Evolutionary conservation across 2,888 invertebrate species (phyloP).

Genomic region (Eurytoma californica): DNA sequence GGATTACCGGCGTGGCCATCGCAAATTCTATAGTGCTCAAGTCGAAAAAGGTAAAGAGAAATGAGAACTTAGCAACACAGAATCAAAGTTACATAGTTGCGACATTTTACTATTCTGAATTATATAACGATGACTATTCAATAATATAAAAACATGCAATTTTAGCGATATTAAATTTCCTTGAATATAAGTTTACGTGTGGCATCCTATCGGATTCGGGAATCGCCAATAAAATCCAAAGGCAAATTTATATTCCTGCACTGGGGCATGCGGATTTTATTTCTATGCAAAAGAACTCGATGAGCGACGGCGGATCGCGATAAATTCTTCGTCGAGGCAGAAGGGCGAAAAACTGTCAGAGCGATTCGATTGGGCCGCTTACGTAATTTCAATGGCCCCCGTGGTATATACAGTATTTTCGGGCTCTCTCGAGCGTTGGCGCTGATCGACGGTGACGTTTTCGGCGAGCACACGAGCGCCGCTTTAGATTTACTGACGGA

Average conservation of each 20-base stretch:
- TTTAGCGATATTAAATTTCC: slow-evolving; percentile 10
- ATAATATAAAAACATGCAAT: too few relatives aligned
- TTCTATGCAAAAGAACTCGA: slow-evolving; percentile 55
- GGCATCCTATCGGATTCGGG: not conserved
- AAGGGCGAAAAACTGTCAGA: slow-evolving; percentile 15
- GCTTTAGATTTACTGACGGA: slow-evolving; percentile 38
- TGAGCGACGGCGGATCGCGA: slow-evolving; percentile 9
- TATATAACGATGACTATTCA: too few relatives aligned
- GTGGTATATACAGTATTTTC: slow-evolving; percentile 6
- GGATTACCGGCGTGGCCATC: slow-evolving; percentile 33
- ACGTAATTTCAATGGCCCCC: slow-evolving; percentile 47
- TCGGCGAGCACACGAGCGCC: not conserved
- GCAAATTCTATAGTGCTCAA: not conserved
- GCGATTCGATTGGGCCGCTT: slow-evolving; percentile 44
- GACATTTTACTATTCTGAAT: too few relatives aligned
- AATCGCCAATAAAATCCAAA: slow-evolving; percentile 31
- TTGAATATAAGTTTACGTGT: slow-evolving; percentile 15
- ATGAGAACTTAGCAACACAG: not conserved
- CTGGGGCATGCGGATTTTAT: slow-evolving; percentile 43
- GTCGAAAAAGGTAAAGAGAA: not conserved
- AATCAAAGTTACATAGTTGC: too few relatives aligned
- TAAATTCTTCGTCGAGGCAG: slow-evolving; percentile 41
- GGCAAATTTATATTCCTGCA: slow-evolving; percentile 34
- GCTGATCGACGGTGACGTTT: slow-evolving; percentile 46
- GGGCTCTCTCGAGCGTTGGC: not conserved